These are phyloP conservation scores for Zosterops hypoxanthus DNA, from an alignment of 2,113 vertebrate genomes.

Conservation along the genomic window DNA sequence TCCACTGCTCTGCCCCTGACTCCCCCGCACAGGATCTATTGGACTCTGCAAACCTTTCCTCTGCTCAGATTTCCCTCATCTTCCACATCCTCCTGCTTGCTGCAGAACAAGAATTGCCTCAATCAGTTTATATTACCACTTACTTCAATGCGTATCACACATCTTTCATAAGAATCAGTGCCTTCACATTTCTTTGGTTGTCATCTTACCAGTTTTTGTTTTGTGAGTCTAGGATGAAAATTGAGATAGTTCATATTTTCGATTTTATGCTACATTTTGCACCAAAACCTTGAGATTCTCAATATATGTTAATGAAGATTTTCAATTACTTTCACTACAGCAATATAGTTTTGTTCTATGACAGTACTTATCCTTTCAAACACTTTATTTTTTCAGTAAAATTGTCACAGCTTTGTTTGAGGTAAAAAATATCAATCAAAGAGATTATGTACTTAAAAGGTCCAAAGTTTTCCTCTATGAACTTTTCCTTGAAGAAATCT, in stretches of 20 bases:
- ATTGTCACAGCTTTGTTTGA: not conserved
- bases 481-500: not conserved
- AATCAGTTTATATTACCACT: not conserved
- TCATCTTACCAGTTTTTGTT: not conserved
- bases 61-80: not conserved
- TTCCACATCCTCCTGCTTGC: not conserved
- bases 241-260: not conserved
- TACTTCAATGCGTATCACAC: not conserved
- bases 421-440: not conserved
- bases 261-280: not conserved
- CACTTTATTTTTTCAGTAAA: not conserved
- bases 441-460: not conserved
- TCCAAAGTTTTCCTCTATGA: not conserved
- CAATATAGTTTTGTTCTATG: not conserved
- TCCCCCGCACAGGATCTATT: not conserved
- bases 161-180: not conserved
- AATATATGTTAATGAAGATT: not conserved
- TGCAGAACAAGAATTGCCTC: not conserved
- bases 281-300: not conserved
- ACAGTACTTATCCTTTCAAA: not conserved
- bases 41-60: not conserved
- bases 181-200: not conserved
- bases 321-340: not conserved
- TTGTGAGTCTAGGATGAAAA: not conserved
- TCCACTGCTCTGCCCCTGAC: fast-evolving